Conservation (phyloP, 1,140 invertebrate species). For the Charaxes varanes region DNA sequence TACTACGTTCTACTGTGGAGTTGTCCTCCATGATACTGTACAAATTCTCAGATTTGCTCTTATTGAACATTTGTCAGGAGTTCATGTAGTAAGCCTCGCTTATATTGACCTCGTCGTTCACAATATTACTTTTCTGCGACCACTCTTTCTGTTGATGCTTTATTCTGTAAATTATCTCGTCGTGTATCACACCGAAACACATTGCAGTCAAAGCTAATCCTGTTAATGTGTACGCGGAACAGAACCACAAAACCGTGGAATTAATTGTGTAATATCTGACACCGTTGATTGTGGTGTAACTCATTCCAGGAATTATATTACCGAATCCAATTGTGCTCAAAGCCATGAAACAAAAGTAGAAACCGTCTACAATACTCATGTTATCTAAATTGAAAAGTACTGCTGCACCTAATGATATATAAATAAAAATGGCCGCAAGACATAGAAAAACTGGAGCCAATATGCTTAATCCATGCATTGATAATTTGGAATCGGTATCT, state of each 20-base stretch:
- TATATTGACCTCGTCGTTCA: conserved; percentile 68
- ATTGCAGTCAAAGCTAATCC: conserved; percentile 97
- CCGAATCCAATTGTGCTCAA: conserved; percentile 95
- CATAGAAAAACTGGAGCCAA: conserved; percentile 87
- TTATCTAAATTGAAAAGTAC: conserved; percentile 90
- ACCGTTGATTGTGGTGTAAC: conserved; percentile 75
- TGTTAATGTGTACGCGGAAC: conserved; percentile 94
- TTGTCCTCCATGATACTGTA: conserved; percentile 74
- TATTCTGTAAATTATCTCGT: conserved; percentile 89
- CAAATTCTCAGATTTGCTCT: conserved; percentile 68
- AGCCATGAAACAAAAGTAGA: conserved; percentile 96
- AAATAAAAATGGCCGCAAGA: conserved; percentile 86
- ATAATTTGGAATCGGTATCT: conserved; percentile 81
- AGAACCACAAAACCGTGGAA: conserved; percentile 86
- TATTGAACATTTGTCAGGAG: conserved; percentile 74
- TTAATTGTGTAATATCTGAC: conserved; percentile 65
- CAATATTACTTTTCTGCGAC: conserved; percentile 69
- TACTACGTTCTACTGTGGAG: conserved; percentile 58
- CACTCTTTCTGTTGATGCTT: conserved; percentile 76
- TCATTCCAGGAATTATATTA: conserved; percentile 87
- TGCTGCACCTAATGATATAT: conserved; percentile 90
- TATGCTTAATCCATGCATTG: conserved; percentile 85
- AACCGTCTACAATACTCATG: conserved; percentile 90
- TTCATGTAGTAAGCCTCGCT: conserved; percentile 72
- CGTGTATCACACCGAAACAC: conserved; percentile 98